Base-by-base conservation (phyloP, 2,113 vertebrate species). In the Phalacrocorax brasilianus region DNA sequence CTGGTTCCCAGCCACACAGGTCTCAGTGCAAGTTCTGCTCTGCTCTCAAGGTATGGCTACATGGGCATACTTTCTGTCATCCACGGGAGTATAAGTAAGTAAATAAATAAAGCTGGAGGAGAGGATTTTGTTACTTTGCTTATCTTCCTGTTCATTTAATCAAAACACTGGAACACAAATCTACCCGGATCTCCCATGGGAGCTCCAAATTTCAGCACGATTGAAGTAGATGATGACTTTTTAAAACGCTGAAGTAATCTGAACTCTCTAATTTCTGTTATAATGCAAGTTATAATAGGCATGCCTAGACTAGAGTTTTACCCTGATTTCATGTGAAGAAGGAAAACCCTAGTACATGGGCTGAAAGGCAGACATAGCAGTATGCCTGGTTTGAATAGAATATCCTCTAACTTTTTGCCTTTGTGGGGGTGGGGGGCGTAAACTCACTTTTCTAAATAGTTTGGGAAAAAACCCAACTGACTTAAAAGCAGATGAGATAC, bases 51-150 rank as follows among this genome's bases (percentile, higher is more conserved):
- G 70, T 30, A 44, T 33, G n/a, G 9, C 30, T 75, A 9, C 2
- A 9, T 0, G 0, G 5, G 35, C 27, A 61, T 5, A 3, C 2
- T 71, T 84, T 59, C 10, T 12, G 44, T 42, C 40, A 52, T 26
- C 18, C 8, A 23, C 2, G 1, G 35, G 11, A 89, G 94, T 75
- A 71, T 11, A 87, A n/a, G 9, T 6, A 27, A 59, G 19, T 7
- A 44, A 86, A 87, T 8, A 61, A 79, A 75, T 26, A 76, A 33
- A 84, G 12, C 23, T 40, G 2, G 11, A 21, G 19, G 28, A 42
- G 6, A 14, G 8, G 11, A 42, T 42, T 82, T 74, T 90, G 6
- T 45, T 79, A 26, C 14, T 81, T 63, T 21, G 26, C 11, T 86
- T 63, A 65, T 35, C 14, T 76, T 67, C 45, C 28, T 78, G 28